Evolutionary conservation across 1,140 invertebrate species (phyloP).

Genomic region (Oscheius sp.): DNA sequence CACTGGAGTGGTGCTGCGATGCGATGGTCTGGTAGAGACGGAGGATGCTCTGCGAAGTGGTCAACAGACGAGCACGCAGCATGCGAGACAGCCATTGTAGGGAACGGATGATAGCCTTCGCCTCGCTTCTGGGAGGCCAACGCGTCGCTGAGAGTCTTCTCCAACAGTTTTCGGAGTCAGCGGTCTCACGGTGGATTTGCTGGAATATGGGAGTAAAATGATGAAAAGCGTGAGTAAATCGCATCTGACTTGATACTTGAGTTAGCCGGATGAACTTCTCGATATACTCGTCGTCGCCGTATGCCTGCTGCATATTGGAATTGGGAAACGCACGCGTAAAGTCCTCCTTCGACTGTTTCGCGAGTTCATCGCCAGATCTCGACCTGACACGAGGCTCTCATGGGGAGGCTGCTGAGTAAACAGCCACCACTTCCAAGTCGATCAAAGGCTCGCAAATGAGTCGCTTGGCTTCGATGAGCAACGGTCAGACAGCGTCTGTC

Average conservation of each 20-base stretch:
- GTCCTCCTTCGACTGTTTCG: constrained; percentile 9
- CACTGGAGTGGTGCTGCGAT: constrained; percentile 13
- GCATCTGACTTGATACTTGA: constrained; percentile 34
- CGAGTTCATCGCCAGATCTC: constrained; percentile 5
- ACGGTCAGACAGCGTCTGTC: constrained; percentile 23
- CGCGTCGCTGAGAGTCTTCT: constrained; percentile 3
- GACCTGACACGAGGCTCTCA: constrained; percentile 19
- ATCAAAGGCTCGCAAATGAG: constrained; percentile 24
- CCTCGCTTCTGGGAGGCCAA: neutral
- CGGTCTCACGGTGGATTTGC: constrained; percentile 2
- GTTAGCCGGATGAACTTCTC: constrained; percentile 16
- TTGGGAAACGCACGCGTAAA: neutral
- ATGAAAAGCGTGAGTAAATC: neutral
- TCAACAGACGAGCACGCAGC: constrained; percentile 2
- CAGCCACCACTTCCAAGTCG: constrained; percentile 19
- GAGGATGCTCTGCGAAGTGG: constrained; percentile 28
- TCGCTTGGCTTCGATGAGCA: constrained; percentile 9
- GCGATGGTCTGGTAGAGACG: constrained; percentile 19
- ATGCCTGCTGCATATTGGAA: neutral
- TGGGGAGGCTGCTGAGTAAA: neutral
- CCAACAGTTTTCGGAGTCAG: constrained; percentile 3
- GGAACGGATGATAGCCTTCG: too few species aligned
- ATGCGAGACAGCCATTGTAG: too few species aligned
- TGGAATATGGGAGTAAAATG: neutral
- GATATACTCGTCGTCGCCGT: neutral